Conservation (phyloP, 2,888 invertebrate genomes). For the Gibbula magus region DNA sequence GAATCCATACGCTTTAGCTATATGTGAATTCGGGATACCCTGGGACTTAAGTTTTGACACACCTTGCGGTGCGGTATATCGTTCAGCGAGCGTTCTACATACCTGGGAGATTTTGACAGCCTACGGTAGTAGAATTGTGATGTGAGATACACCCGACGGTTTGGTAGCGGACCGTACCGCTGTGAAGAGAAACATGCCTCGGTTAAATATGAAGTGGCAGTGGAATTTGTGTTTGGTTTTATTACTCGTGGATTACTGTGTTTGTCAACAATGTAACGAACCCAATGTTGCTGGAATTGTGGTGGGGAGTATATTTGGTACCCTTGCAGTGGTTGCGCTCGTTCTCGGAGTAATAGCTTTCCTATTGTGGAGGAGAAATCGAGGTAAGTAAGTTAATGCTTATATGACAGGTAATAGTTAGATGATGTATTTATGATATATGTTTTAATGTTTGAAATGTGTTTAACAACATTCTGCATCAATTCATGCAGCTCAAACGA, state of each 20-base stretch:
- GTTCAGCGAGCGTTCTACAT: too few species aligned
- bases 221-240: conserved; percentile 5
- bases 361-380: conserved; percentile 25
- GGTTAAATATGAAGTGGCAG: not conserved
- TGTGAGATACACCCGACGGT: not conserved
- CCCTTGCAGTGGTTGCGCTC: conserved; percentile 25
- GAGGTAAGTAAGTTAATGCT: conserved; percentile 9
- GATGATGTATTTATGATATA: too few species aligned
- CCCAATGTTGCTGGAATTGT: conserved; percentile 29
- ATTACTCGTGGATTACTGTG: not conserved
- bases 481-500: too few species aligned
- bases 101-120: not conserved
- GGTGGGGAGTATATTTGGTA: conserved; percentile 31
- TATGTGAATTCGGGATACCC: too few species aligned
- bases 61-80: not conserved
- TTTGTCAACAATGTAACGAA: not conserved
- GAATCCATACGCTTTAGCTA: too few species aligned
- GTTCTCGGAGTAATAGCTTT: conserved; percentile 25
- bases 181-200: not conserved
- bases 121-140: not conserved
- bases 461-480: too few species aligned
- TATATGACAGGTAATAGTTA: too few species aligned
- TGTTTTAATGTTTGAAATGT: too few species aligned
- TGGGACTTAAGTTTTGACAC: not conserved
- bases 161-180: not conserved